Conservation (phyloP, 2,888 invertebrate species). For the Listrodromus nycthemerus region DNA sequence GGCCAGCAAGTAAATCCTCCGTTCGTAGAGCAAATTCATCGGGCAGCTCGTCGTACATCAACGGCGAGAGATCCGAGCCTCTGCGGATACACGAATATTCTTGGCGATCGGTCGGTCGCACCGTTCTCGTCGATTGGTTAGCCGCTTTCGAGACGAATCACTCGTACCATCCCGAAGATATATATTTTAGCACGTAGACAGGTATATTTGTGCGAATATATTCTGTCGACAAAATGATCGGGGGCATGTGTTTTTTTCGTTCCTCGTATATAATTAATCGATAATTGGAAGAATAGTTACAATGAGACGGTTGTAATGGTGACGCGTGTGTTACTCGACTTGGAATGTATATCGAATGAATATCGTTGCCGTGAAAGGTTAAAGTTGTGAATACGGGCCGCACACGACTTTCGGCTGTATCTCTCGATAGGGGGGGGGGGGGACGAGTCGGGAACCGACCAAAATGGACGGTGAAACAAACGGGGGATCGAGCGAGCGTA, state of each 20-base stretch:
- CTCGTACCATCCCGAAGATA: background rate
- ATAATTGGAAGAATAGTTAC: no score
- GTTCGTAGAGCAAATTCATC: constrained; percentile 44
- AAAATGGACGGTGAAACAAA: no score
- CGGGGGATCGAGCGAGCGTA: no score
- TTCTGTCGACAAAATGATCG: background rate
- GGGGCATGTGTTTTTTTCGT: background rate
- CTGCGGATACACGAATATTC: constrained; percentile 34
- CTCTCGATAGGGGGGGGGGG: no score
- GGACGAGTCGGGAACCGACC: no score
- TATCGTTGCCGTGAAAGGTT: background rate
- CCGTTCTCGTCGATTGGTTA: background rate
- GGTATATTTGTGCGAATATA: background rate
- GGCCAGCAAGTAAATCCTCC: constrained; percentile 53
- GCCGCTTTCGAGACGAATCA: background rate
- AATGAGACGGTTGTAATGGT: no score
- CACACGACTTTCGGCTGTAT: no score
- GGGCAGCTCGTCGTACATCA: background rate
- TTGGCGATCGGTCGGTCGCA: constrained; percentile 33
- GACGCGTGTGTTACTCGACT: no score
- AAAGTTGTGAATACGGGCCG: background rate
- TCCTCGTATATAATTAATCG: background rate
- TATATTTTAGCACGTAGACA: background rate
- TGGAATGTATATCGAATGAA: background rate
- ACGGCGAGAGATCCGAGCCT: background rate